Evolutionary conservation across 2,888 invertebrate genomes (phyloP), one percentile per base, ranked within the genome.

Genomic region (Pyrrhosoma nymphula): DNA sequence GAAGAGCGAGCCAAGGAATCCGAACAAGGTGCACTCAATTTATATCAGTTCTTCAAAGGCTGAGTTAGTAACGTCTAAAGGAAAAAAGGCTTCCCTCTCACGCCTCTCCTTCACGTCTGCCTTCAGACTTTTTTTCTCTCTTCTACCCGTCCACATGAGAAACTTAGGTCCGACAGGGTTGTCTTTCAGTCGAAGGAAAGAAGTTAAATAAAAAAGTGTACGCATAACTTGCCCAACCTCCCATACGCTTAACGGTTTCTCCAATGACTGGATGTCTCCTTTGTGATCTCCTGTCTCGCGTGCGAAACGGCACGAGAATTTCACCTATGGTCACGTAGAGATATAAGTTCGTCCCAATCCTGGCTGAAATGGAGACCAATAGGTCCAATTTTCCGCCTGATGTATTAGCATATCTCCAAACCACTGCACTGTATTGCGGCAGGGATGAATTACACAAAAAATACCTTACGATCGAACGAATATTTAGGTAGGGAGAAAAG

Each of bases 21-120:
- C 63, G 91, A 91, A 91, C 91, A 91, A 35, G 91, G 91, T 91
- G 91, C 91, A 91, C 91, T 91, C 91, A 91, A 91, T 91, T 91
- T 91, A 91, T 91, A 63, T 60, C 63, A 91, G 60, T 35, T 63
- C 56, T 60, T 91, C 91, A 63, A 91, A 91, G 91, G 60, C 60
- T 91, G 63, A 63, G 91, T 91, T 91, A 91, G 91, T 69, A 91
- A 91, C 60, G 63, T 60, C 91, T 60, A 60, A 69, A 69, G 47
- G 47, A 47, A 23, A 56, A 60, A 35, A 88, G 88, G 88, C 88
- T 39, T 47, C 47, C 47, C 47, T 47, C 56, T 60, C 35, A 35
- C 63, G 20, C 60, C 91, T 39, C 56, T 35, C 23, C 47, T 88
- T 47, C 12, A 60, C 26, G 39, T 23, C 35, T 91, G n/a, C 0